Base-by-base conservation (phyloP, 2,888 invertebrate species). In the Ferdinandea cuprea region DNA sequence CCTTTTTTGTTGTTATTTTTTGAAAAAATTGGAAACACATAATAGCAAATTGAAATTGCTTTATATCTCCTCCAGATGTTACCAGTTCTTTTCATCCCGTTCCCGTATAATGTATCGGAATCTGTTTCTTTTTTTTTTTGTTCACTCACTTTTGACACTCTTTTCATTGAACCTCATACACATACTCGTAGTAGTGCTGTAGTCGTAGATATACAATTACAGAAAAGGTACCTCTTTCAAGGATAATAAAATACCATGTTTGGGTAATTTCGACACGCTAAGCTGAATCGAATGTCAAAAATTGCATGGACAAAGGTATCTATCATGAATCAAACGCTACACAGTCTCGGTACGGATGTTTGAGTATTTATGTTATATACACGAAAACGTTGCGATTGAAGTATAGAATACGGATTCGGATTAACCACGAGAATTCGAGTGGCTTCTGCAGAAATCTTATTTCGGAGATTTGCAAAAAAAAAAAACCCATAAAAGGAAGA, bases 231-330 rank as follows among this genome's bases (percentile, higher is more conserved):
- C 46, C 65, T 69, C 71, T 61, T 72, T 77, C 54, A 58, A 50
- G 48, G 83, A 83, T 73, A 78, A 77, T 78, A 73, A 59, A 78
- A 63, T 68, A 54, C n/a, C 44, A 30, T 83, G 83, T 83, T 83
- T 83, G 83, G 78, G 78, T 78, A 68, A 83, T 83, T 83, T 78
- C 78, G 83, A 78, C 83, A 78, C 78, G 83, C 83, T 78, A 78
- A 78, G 72, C 66, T 63, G 83, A 68, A 78, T 83, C 78, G 61
- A 78, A 78, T 78, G 78, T 72, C 72, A 56, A 63, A 78, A 74
- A 42, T 37, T 48, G 4, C 17, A 17, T 3, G 1, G 32, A 59
- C 9, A 44, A 68, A 63, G 15, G 68, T 63, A 76, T 81, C 71
- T 32, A 46, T 35, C 59, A 48, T 6, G 56, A 52, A 81, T 83